phyloP scores from a whole-genome alignment of 2,888 invertebrate species.

The Stenoptilia bipunctidactyla region DNA sequence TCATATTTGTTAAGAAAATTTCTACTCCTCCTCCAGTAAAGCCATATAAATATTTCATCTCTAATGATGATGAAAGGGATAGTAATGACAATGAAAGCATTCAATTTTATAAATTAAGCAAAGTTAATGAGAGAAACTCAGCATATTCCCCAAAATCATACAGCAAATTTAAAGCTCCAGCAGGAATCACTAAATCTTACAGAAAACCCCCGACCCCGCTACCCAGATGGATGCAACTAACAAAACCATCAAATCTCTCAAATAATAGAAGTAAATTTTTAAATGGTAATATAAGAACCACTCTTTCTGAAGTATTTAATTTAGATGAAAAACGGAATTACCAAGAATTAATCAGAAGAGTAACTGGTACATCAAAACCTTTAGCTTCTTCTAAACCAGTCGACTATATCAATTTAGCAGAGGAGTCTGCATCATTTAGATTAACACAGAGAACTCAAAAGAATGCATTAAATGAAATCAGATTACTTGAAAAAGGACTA shows the following conservation, averaged over 20 bases:
- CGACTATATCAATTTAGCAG: conserved; percentile 41
- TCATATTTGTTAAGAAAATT: conserved; percentile 50
- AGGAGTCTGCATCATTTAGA: conserved; percentile 43
- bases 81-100: conserved; percentile 25
- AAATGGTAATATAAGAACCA: conserved; percentile 43
- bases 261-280: conserved; percentile 31
- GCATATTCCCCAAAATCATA: conserved; percentile 33
- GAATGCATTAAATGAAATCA: conserved; percentile 43
- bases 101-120: conserved; percentile 38
- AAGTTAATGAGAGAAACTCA: conserved; percentile 29
- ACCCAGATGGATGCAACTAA: conserved; percentile 42
- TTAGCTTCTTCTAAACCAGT: conserved; percentile 25
- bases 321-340: conserved; percentile 71
- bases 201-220: conserved; percentile 35
- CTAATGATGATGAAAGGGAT: conserved; percentile 24
- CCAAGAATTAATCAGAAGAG: conserved; percentile 60
- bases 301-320: conserved; percentile 63
- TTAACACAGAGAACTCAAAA: conserved; percentile 41
- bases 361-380: conserved; percentile 34
- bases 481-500: conserved; percentile 36
- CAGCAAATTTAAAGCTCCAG: conserved; percentile 43
- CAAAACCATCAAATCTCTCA: conserved; percentile 32
- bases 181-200: conserved; percentile 48
- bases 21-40: conserved; percentile 30
- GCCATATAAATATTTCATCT: conserved; percentile 37